A percentile compares a stretch with the other conserved stretches of the same genome.
phyloP scores from a whole-genome alignment of 2,888 invertebrate species.

The Monochamus alternatus region DNA sequence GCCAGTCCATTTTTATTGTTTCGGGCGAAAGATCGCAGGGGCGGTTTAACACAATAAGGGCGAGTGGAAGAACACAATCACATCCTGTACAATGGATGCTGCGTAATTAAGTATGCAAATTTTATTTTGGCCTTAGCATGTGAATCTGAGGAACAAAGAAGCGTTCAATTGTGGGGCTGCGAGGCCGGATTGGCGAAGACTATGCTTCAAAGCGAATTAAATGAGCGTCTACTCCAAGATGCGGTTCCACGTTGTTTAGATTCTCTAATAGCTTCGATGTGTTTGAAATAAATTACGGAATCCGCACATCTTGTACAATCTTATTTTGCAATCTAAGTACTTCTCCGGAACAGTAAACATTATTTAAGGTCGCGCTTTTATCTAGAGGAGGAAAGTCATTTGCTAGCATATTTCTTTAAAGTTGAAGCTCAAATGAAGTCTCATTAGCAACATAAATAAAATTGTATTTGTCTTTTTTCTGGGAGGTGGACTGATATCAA shows the following conservation, averaged over 20 bases:
- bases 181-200: slow-evolving; percentile 59
- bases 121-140: slow-evolving; percentile 65
- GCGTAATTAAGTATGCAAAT: slow-evolving; percentile 66
- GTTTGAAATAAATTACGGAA: slow-evolving; percentile 57
- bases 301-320: slow-evolving; percentile 31
- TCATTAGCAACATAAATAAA: slow-evolving; percentile 4
- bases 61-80: slow-evolving; percentile 47
- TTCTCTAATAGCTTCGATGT: slow-evolving; percentile 59
- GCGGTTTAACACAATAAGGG: slow-evolving; percentile 46
- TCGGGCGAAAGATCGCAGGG: slow-evolving; percentile 36
- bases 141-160: slow-evolving; percentile 64
- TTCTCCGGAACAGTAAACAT: slow-evolving; percentile 30
- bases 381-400: slow-evolving; percentile 18
- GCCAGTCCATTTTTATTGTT: slow-evolving; percentile 53
- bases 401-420: slow-evolving; percentile 6
- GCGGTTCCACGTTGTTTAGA: slow-evolving; percentile 60
- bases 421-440: neutral
- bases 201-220: slow-evolving; percentile 62
- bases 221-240: slow-evolving; percentile 60
- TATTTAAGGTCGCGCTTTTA: slow-evolving; percentile 29
- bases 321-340: slow-evolving; percentile 30
- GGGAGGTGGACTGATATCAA: too few relatives aligned
- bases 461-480: neutral
- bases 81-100: slow-evolving; percentile 52
- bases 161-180: slow-evolving; percentile 61